These are phyloP conservation scores for Cotesia chilonis DNA, from an alignment of 1,140 invertebrate genomes.

Conservation along the genomic window DNA sequence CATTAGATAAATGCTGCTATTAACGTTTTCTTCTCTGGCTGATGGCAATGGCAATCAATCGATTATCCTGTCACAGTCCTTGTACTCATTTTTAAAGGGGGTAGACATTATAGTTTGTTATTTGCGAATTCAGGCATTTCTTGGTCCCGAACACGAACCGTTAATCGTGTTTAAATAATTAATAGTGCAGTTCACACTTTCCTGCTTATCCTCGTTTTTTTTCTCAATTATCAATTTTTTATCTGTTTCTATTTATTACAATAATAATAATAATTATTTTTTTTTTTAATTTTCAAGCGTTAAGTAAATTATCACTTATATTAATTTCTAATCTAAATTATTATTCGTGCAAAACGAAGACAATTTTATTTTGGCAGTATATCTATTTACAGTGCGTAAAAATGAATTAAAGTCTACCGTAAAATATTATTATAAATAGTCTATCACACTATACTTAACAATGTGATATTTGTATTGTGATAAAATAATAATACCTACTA, in stretches of 20 bases:
- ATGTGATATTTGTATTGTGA: background rate
- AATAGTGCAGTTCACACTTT: slow-evolving; percentile 29
- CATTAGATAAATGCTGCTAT: too few relatives aligned
- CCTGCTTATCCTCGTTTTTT: slow-evolving; percentile 7
- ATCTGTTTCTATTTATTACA: background rate
- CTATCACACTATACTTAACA: background rate
- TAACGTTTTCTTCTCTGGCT: too few relatives aligned
- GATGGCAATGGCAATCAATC: background rate
- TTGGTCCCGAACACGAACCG: slow-evolving; percentile 64
- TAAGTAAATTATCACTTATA: too few relatives aligned
- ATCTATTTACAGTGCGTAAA: too few relatives aligned
- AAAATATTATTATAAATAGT: too few relatives aligned
- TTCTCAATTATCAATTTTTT: slow-evolving; percentile 17
- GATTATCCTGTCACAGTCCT: background rate
- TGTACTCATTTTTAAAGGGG: background rate
- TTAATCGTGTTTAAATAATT: slow-evolving; percentile 32
- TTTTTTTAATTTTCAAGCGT: background rate
- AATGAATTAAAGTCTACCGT: too few relatives aligned
- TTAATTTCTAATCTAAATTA: background rate
- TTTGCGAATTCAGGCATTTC: slow-evolving; percentile 53
- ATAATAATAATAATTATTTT: background rate
- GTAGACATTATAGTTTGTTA: slow-evolving; percentile 18
- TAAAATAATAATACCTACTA: slow-evolving; percentile 17
- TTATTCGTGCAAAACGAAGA: background rate
- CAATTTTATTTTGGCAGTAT: too few relatives aligned